phyloP scores from a whole-genome alignment of 2,113 vertebrate species.

The Lampris incognitus region DNA sequence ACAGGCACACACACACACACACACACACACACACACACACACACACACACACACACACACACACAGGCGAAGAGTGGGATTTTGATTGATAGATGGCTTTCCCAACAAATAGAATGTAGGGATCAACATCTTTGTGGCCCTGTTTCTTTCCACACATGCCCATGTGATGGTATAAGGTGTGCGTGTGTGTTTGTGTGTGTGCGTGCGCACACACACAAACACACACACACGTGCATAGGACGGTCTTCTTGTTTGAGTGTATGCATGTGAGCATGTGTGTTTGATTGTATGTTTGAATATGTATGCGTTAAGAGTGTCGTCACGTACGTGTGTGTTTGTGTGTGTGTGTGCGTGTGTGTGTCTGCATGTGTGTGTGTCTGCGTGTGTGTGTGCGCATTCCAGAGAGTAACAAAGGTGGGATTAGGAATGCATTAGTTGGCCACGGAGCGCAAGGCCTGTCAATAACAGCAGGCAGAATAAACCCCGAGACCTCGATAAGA shows the following conservation, averaged over 20 bases:
- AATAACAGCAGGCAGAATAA: constrained; percentile 98
- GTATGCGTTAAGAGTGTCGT: too few species aligned
- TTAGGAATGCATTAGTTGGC: constrained; percentile 99
- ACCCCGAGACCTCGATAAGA: constrained; percentile 98
- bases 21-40: background rate
- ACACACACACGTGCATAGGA: too few species aligned
- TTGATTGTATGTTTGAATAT: too few species aligned
- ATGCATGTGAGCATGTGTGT: too few species aligned
- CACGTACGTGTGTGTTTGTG: constrained; percentile 18
- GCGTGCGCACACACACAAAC: background rate
- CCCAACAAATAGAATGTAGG: constrained; percentile 93
- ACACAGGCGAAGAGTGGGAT: constrained; percentile 41
- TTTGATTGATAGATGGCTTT: constrained; percentile 99
- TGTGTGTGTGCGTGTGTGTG: constrained; percentile 23
- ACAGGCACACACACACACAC: background rate
- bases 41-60: constrained; percentile 7
- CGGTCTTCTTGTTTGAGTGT: too few species aligned
- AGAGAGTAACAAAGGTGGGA: constrained; percentile 95
- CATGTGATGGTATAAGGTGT: constrained; percentile 55
- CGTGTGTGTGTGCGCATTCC: constrained; percentile 82
- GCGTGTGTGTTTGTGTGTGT: constrained; percentile 25
- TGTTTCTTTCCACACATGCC: constrained; percentile 81
- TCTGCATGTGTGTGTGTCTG: background rate
- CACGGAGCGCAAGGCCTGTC: constrained; percentile 93
- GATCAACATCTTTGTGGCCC: constrained; percentile 96